phyloP scores from a whole-genome alignment of 2,797 vertebrate species.

The Clarias laeviceps region DNA sequence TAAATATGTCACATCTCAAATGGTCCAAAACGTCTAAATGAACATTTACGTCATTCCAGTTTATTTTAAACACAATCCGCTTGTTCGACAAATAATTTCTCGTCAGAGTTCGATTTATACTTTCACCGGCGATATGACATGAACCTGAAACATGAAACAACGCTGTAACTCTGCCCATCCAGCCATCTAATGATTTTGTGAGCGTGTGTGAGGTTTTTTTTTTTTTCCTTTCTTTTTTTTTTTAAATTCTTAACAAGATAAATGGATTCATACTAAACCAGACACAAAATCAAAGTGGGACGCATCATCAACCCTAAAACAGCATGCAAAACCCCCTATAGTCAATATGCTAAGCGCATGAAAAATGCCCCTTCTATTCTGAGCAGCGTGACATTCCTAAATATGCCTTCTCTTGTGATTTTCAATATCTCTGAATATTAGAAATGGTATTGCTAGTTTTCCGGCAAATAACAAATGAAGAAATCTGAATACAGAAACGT shows the following conservation, averaged over 20 bases:
- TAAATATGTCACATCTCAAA: neutral
- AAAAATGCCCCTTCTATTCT: conserved; percentile 33
- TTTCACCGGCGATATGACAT: conserved; percentile 10
- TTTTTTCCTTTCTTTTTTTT: neutral
- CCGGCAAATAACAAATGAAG: conserved; percentile 16
- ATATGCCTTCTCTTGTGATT: neutral
- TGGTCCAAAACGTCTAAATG: neutral
- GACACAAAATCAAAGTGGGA: conserved; percentile 49
- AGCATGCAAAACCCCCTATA: conserved; percentile 37
- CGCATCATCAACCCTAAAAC: conserved; percentile 46
- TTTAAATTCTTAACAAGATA: conserved; percentile 30
- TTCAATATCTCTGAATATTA: conserved; percentile 14
- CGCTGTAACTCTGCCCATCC: neutral
- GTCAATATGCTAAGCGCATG: conserved; percentile 42
- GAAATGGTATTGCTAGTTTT: conserved; percentile 10
- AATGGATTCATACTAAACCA: conserved; percentile 43
- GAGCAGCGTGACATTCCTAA: conserved; percentile 32
- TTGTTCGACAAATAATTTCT: conserved; percentile 17
- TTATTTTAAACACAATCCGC: neutral
- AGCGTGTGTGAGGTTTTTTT: neutral
- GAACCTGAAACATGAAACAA: neutral
- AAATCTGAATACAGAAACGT: conserved; percentile 8
- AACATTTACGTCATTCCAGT: neutral
- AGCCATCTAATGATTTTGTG: neutral
- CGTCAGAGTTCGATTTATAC: neutral